Evolutionary conservation across 2,797 vertebrate genomes (phyloP).

Genomic region (Phoeniculus purpureus): DNA sequence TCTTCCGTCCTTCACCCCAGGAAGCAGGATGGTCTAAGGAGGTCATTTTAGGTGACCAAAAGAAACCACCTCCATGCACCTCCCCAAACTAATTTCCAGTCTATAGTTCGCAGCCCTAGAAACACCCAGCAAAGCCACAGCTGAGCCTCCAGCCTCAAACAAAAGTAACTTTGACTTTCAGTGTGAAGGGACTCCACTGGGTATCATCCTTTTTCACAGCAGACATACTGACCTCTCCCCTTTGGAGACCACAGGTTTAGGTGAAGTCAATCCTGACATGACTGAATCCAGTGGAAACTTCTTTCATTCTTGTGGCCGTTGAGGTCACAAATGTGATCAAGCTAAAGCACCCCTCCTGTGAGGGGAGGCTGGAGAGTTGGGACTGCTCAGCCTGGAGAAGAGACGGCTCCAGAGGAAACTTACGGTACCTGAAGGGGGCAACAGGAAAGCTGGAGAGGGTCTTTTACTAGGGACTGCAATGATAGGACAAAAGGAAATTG

Average conservation of each 20-base stretch:
- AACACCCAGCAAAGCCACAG: not conserved
- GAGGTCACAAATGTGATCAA: no score
- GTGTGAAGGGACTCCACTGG: not conserved
- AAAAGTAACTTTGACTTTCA: not conserved
- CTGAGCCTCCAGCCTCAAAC: not conserved
- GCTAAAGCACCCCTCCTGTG: no score
- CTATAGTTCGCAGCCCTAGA: not conserved
- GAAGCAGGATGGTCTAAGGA: not conserved
- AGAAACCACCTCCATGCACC: not conserved
- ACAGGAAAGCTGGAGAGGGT: no score
- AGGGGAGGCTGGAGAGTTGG: no score
- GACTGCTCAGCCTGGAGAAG: no score
- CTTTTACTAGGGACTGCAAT: no score
- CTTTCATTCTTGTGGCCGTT: not conserved
- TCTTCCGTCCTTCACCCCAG: not conserved
- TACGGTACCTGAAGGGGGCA: no score
- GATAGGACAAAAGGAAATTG: no score
- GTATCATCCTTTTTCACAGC: not conserved
- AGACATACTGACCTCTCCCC: not conserved
- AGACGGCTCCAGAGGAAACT: no score
- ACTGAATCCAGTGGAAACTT: not conserved
- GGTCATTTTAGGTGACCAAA: not conserved
- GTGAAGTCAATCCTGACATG: not conserved
- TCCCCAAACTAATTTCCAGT: not conserved
- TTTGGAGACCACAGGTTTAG: not conserved